Conservation (phyloP, 30 jellyfish, hydroid and myxozoan species). For the Hydractinia echinata region DNA sequence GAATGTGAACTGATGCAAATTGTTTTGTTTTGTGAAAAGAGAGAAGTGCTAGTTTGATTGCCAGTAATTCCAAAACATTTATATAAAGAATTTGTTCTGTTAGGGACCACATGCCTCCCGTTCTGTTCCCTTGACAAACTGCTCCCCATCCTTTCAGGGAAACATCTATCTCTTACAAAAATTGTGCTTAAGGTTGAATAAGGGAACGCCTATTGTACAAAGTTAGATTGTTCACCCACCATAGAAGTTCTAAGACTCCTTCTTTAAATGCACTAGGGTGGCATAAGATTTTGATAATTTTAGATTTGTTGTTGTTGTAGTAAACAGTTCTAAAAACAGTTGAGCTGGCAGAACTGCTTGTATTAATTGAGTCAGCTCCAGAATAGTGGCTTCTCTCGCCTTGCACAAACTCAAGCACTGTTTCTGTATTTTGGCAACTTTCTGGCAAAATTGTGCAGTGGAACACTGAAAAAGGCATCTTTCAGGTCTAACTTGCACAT, state of each 20-base stretch:
- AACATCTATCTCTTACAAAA: not conserved
- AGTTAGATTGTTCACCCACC: not conserved
- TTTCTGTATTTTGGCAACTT: not conserved
- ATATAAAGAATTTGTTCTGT: not conserved
- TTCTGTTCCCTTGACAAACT: not conserved
- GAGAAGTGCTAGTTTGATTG: too few relatives aligned
- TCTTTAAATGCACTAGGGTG: not conserved
- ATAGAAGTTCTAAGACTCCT: not conserved
- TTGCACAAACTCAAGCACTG: not conserved
- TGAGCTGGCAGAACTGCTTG: constrained; percentile 14
- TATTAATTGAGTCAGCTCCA: not conserved
- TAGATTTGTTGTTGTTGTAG: constrained; percentile 7
- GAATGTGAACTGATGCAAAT: not conserved
- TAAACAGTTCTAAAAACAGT: not conserved
- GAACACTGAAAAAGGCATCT: too few relatives aligned
- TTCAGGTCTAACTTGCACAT: not conserved
- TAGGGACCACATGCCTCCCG: constrained; percentile 4
- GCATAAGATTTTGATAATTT: not conserved
- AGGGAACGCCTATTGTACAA: not conserved
- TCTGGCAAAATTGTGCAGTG: not conserved
- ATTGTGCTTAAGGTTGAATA: not conserved
- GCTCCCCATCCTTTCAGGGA: not conserved
- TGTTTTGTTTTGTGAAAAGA: not conserved
- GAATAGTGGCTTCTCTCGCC: not conserved
- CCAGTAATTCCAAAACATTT: not conserved